Base-by-base conservation (phyloP, 2,888 invertebrate species). In the Sphaerophoria rueppellii region DNA sequence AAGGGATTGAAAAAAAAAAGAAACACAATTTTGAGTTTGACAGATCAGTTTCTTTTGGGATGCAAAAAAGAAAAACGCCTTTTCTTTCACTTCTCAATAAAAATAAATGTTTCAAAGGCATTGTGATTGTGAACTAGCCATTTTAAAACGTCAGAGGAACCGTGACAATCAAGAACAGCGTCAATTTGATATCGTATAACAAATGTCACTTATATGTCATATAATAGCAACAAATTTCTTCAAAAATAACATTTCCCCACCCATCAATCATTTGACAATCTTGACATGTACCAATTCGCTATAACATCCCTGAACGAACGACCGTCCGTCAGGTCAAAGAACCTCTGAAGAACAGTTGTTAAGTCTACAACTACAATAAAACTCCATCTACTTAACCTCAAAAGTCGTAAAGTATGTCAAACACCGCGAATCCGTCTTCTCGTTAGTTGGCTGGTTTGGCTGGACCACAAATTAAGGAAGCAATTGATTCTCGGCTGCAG, bases 371-470 rank as follows among this genome's bases (percentile, higher is more conserved):
- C 63, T 80, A 52, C 35, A 6, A 58, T 12, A 63, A 55, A 73
- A 76, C 50, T 50, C 16, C 50, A 63, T 63, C 63, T 80, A 57
- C 70, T 80, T 77, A 77, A 81, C 76, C 73, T 24, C 54, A 55
- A 67, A 54, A 85, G 76, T 72, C 85, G 48, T 81, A 85, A 85
- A 81, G 73, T 76, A 85, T 85, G 76, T 70, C 85, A 65, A 48
- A 70, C 76, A 65, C 65, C 65, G 48, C 40, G 73, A 58, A 70
- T 73, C 52, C 73, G 77, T 85, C 71, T 74, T 24, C 24, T 24
- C 24, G 24, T 24, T 24, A 1, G 24, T 24, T 24, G 24, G 24
- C 24, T 24, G 24, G 24, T 12, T 43, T 43, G 43, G 43, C 12
- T 43, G 43, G 43, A 43, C 48, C 70, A 37, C 74, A 63, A 67